phyloP scores from a whole-genome alignment of 1,140 invertebrate genomes.

The Bombus breviceps region DNA sequence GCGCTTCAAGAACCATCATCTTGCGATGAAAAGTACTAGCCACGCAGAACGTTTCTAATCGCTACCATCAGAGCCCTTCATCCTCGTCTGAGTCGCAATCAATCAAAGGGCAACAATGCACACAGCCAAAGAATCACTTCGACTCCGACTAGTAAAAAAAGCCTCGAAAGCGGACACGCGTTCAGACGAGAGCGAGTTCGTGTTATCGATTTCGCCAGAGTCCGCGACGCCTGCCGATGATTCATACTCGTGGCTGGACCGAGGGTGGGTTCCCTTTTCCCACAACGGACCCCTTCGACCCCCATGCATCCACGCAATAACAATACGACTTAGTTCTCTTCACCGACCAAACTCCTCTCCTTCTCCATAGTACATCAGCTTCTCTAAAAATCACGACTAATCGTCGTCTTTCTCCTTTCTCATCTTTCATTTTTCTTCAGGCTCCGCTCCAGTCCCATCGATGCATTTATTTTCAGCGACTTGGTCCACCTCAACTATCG shows the following conservation, averaged over 20 bases:
- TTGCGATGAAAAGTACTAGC: not conserved
- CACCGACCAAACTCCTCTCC: not conserved
- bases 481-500: too few species aligned
- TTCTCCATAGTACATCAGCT: not conserved
- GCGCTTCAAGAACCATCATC: not conserved
- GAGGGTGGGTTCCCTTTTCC: conserved; percentile 75
- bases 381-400: not conserved
- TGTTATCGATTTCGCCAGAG: conserved; percentile 78
- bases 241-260: conserved; percentile 76
- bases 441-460: too few species aligned
- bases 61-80: conserved; percentile 11
- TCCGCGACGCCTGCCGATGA: conserved; percentile 78
- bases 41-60: conserved; percentile 19
- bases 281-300: conserved; percentile 66
- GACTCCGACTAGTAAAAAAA: conserved; percentile 29
- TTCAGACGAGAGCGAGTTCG: conserved; percentile 40
- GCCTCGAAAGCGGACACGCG: conserved; percentile 56
- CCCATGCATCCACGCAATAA: conserved; percentile 56
- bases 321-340: conserved; percentile 68
- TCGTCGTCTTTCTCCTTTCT: not conserved
- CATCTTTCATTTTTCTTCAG: too few species aligned
- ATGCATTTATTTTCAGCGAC: too few species aligned
- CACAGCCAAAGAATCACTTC: conserved; percentile 11
- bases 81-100: conserved; percentile 8
- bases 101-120: conserved; percentile 46